Evolutionary conservation across 2,113 vertebrate species (phyloP), one percentile per base, ranked within the genome.

Genomic region (Trochalopteron elliotii): DNA sequence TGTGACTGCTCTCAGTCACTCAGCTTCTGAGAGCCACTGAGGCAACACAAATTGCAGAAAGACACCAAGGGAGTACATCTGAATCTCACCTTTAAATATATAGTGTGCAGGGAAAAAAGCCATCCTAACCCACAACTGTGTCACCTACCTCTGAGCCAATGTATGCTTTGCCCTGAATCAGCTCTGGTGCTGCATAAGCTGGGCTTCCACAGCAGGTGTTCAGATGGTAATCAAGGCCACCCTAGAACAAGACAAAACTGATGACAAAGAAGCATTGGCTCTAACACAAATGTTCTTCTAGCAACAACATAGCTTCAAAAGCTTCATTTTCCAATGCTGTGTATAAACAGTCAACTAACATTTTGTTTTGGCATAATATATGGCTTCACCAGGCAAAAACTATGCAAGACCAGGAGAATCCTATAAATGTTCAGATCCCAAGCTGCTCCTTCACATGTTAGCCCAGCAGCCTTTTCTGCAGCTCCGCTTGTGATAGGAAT

Each of bases 161-260:
- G 63, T 99, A 99, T 1, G 99, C 98, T 98, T 98, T 99, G 70
- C 99, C 99, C 96, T 99, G 99, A 94, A 99, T 98, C 93, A 99
- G 98, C 92, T 99, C 99, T 37, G 99, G 99, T 13, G 99, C 99
- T 69, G 99, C 99, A 39, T 99, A 99, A 15, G 99, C 99, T 49
- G 99, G 99, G 94, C 99, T 99, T 35, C 99, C 99, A 90, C 99
- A 99, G 77, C 98, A 99, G 0, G 99, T 99, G 96, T 98, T 98
- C 69, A 99, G 97, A 45, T 98, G 98, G 79, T 98, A 99, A 86
- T 99, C 97, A 94, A 99, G 98, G 69, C 99, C 99, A 44, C 99
- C 98, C 99, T 99, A 56, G 5, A 89, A 33, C 8, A 72, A 45
- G 86, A 90, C 49, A 74, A 52, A 52, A 89, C 10, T 10, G 2